Evolutionary conservation across 2,888 invertebrate species (phyloP).

Genomic region (Dorcus hopei): DNA sequence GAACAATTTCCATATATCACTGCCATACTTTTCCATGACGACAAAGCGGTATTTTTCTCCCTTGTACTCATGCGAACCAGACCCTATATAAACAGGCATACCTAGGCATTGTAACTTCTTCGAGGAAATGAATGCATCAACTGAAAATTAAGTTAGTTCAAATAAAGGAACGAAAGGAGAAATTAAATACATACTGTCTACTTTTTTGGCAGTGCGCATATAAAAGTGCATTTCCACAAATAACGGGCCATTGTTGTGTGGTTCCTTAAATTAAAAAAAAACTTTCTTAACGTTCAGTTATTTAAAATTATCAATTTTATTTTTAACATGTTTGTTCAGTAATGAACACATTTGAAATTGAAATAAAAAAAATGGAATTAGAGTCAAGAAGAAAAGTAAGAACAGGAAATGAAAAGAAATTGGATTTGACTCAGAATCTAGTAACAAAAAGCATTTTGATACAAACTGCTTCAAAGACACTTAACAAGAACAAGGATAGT

Average conservation of each 20-base stretch:
- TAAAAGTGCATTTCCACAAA: conserved; percentile 94
- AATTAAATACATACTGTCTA: conserved; percentile 55
- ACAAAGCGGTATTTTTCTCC: conserved; percentile 81
- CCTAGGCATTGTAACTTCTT: conserved; percentile 72
- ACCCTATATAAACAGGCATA: conserved; percentile 80
- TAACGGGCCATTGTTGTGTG: conserved; percentile 87
- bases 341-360: no score
- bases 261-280: conserved; percentile 66
- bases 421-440: no score
- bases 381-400: no score
- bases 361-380: no score
- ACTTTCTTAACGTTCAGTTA: background rate
- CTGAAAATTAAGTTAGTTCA: conserved; percentile 49
- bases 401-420: no score
- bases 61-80: conserved; percentile 77
- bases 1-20: conserved; percentile 79
- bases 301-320: background rate
- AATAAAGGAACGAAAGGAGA: background rate
- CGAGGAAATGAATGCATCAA: conserved; percentile 65
- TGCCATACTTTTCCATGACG: conserved; percentile 85
- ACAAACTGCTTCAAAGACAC: no score
- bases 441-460: no score
- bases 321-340: background rate
- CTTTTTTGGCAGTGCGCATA: conserved; percentile 68
- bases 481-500: no score